Base-by-base conservation (phyloP, 2,797 vertebrate genomes). In the Channa striata region DNA sequence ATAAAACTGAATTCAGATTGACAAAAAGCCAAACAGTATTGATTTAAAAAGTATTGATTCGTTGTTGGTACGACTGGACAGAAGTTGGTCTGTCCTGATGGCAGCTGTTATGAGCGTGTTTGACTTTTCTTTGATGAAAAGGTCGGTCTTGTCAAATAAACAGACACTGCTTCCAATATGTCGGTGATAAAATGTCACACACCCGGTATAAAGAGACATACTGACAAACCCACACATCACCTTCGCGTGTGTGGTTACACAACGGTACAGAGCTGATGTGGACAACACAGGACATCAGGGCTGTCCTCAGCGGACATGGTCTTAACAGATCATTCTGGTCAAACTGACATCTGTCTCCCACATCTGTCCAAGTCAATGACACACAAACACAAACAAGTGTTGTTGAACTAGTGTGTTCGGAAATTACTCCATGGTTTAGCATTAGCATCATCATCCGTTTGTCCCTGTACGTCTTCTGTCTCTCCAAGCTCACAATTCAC, bases 341-440 rank as follows among this genome's bases (percentile, higher is more conserved):
- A 63, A 56, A 54, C 36, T 51, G 63, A 82, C 88, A 87, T 91
- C 87, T 91, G 89, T 70, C 67, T 39, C 8, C 88, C 82, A 88
- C 83, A 88, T 90, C 84, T 92, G 83, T 72, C 57, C 25, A 51
- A 40, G 14, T 30, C 56, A 52, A 54, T 37, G 33, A 48, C 34
- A 48, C 46, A 54, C 42, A 63, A 25, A 51, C 49, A 65, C 59
- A 72, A 62, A 50, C 37, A 60, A 50, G 47, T 16, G 33, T 47
- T 65, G 46, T 69, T 67, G 56, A 56, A 48, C 60, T 34, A 57
- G 46, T 10, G 2, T 48, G 20, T 51, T 57, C 1, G 2, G 44
- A 72, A 65, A 69, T 74, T n/a, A 64, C 49, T 74, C 66, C 40
- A 13, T 1, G 11, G 67, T 69, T 85, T 42, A 60, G 44, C 36